Conservation (phyloP, 2,888 invertebrate species). For the Tanytarsus gracilentus region DNA sequence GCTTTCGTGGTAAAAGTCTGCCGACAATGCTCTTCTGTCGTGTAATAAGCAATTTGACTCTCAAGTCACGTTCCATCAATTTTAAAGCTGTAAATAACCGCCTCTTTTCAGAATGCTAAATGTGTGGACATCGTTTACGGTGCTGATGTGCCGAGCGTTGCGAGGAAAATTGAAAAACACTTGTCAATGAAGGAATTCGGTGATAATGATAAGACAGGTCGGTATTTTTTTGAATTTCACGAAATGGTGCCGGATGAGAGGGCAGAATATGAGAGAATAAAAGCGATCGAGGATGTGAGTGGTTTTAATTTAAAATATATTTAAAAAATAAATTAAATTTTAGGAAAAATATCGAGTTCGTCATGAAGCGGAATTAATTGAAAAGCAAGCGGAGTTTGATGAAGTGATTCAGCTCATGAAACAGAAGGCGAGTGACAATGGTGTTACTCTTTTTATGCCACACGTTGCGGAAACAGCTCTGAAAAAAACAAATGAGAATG, state of each 20-base stretch:
- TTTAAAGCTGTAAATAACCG: not conserved
- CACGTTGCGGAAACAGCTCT: constrained; percentile 39
- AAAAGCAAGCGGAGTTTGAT: constrained; percentile 30
- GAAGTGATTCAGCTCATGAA: constrained; percentile 38
- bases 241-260: constrained; percentile 49
- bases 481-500: constrained; percentile 39
- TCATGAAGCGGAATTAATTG: constrained; percentile 35
- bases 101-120: constrained; percentile 52
- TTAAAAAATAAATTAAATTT: not conserved
- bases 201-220: constrained; percentile 37
- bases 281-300: constrained; percentile 18
- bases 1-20: constrained; percentile 75
- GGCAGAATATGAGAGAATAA: constrained; percentile 33
- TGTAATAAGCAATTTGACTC: constrained; percentile 3
- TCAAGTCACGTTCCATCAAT: not conserved
- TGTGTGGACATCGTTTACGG: constrained; percentile 74
- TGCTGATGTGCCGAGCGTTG: constrained; percentile 69
- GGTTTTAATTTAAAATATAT: not conserved
- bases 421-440: constrained; percentile 38
- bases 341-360: not conserved
- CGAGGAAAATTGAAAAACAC: constrained; percentile 60
- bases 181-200: constrained; percentile 48
- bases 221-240: constrained; percentile 39
- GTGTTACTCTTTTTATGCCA: constrained; percentile 41
- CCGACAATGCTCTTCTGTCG: constrained; percentile 84